A percentile compares a stretch with the other conserved stretches of the same genome.
phyloP scores from a whole-genome alignment of 2,888 invertebrate species.

The Crematogaster levior region DNA sequence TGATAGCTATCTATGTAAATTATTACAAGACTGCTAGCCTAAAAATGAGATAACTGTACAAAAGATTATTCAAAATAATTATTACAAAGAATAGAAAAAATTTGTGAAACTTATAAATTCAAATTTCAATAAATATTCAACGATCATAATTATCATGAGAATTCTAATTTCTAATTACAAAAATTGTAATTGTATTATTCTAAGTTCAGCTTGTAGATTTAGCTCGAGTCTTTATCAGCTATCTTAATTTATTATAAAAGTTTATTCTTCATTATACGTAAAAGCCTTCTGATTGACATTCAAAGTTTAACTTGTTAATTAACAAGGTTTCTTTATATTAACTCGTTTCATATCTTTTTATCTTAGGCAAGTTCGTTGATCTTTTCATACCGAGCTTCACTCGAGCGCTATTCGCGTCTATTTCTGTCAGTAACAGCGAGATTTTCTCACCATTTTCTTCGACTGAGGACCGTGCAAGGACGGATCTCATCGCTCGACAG shows the following conservation, averaged over 20 bases:
- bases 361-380: background rate
- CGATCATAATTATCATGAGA: background rate
- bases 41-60: background rate
- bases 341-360: background rate
- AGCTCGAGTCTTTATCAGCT: background rate
- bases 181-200: background rate
- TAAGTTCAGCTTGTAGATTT: background rate
- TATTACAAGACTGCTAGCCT: background rate
- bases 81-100: background rate
- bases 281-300: background rate
- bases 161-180: background rate
- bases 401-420: slow-evolving; percentile 14
- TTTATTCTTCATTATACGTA: background rate
- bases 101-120: background rate
- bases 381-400: background rate
- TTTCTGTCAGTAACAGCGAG: slow-evolving; percentile 24
- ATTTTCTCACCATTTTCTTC: slow-evolving; percentile 32
- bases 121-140: no score
- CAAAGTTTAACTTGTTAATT: background rate
- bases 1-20: background rate
- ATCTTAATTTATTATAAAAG: slow-evolving; percentile 9
- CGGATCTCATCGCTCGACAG: slow-evolving; percentile 39
- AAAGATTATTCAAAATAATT: background rate
- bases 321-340: background rate
- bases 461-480: slow-evolving; percentile 25